Evolutionary conservation across 1,140 invertebrate species (phyloP).

Genomic region (Aphelinus atriplicis): DNA sequence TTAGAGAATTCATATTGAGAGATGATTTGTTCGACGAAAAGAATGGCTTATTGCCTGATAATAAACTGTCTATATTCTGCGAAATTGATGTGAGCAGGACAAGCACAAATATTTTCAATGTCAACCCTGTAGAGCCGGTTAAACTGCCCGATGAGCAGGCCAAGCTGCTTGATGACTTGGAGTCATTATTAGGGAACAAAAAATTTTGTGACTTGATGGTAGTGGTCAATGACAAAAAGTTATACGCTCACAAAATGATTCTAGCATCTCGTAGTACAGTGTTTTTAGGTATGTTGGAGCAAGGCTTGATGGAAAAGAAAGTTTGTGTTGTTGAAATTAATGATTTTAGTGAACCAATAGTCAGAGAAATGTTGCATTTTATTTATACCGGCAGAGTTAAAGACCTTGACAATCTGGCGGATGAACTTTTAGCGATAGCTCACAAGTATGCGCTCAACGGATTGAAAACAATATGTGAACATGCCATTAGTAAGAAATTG

Average conservation of each 20-base stretch:
- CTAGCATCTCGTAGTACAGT: background rate
- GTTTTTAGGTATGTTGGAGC: background rate
- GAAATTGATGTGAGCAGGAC: background rate
- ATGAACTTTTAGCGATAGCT: background rate
- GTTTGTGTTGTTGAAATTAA: background rate
- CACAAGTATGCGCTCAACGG: constrained; percentile 4
- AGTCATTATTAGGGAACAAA: background rate
- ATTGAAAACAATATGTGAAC: constrained; percentile 12
- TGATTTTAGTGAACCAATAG: background rate
- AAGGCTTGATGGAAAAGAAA: background rate
- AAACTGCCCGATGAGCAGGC: too few species aligned
- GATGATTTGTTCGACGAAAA: background rate
- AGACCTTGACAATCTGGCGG: background rate
- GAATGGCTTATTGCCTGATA: constrained; percentile 6
- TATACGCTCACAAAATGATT: constrained; percentile 22
- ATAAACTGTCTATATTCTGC: constrained; percentile 5
- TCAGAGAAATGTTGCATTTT: background rate
- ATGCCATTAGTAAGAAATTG: background rate
- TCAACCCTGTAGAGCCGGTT: too few species aligned
- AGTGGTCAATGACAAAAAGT: constrained; percentile 11
- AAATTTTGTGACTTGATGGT: constrained; percentile 6
- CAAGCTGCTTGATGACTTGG: background rate
- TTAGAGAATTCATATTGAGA: constrained; percentile 12
- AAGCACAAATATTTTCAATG: too few species aligned
- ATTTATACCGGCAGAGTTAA: constrained; percentile 12